Conservation (phyloP, 2,888 invertebrate genomes). For the Griposia aprilina region DNA sequence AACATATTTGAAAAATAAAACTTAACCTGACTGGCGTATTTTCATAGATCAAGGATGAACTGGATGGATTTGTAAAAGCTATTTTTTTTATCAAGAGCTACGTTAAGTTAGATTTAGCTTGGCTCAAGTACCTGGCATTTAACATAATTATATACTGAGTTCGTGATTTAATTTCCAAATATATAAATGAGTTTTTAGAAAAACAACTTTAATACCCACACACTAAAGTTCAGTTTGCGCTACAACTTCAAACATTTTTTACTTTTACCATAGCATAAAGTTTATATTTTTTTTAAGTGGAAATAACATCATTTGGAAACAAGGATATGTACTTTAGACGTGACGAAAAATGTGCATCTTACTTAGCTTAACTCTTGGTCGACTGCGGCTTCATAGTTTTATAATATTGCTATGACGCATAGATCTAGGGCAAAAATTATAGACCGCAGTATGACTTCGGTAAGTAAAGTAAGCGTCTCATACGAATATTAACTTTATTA, state of each 20-base stretch:
- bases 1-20: not conserved
- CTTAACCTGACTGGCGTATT: not conserved
- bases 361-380: not conserved
- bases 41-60: conserved; percentile 31
- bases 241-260: not conserved
- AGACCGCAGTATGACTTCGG: not conserved
- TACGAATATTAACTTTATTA: not conserved
- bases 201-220: not conserved
- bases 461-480: not conserved
- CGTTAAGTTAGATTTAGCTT: not conserved
- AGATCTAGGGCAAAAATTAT: not conserved
- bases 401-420: not conserved
- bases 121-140: not conserved
- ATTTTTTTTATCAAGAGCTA: not conserved
- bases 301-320: not conserved
- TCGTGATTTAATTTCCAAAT: not conserved
- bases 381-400: not conserved
- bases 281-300: not conserved
- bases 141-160: not conserved
- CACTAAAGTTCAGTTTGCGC: not conserved
- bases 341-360: not conserved
- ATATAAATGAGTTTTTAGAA: not conserved
- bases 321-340: not conserved
- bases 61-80: not conserved
- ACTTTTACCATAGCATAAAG: not conserved